These are phyloP conservation scores for Caenorhabditis wallacei DNA, from an alignment of 2,888 invertebrate genomes.

Conservation along the genomic window DNA sequence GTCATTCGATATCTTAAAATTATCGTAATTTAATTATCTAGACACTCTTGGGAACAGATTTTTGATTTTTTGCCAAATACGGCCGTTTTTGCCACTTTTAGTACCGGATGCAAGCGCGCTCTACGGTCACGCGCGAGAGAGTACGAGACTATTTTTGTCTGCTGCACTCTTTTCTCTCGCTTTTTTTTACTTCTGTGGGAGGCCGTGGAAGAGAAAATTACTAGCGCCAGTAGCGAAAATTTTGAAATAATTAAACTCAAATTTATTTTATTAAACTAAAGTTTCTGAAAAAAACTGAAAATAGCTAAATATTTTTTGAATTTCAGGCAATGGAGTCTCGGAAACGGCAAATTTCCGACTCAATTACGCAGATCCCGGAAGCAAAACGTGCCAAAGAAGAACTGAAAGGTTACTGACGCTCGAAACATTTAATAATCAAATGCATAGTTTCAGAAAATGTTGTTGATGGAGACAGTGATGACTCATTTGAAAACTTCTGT, in stretches of 20 bases:
- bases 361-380: neutral
- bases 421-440: neutral
- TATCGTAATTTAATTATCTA: too few species aligned
- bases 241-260: neutral
- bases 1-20: too few species aligned
- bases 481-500: slow-evolving; percentile 57
- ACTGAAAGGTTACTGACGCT: neutral
- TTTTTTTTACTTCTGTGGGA: too few species aligned
- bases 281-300: too few species aligned
- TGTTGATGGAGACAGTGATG: slow-evolving; percentile 32
- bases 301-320: neutral
- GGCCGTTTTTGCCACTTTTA: too few species aligned
- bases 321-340: slow-evolving; percentile 37
- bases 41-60: too few species aligned
- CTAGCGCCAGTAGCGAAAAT: neutral
- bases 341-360: slow-evolving; percentile 24
- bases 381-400: slow-evolving; percentile 15
- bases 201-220: slow-evolving; percentile 8
- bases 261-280: too few species aligned
- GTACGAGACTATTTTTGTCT: too few species aligned
- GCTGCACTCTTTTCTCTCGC: too few species aligned
- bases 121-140: too few species aligned
- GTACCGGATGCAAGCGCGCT: too few species aligned
- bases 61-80: too few species aligned
- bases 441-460: slow-evolving; percentile 25